phyloP scores from a whole-genome alignment of 1,140 invertebrate genomes.

The Phortica variegata region DNA sequence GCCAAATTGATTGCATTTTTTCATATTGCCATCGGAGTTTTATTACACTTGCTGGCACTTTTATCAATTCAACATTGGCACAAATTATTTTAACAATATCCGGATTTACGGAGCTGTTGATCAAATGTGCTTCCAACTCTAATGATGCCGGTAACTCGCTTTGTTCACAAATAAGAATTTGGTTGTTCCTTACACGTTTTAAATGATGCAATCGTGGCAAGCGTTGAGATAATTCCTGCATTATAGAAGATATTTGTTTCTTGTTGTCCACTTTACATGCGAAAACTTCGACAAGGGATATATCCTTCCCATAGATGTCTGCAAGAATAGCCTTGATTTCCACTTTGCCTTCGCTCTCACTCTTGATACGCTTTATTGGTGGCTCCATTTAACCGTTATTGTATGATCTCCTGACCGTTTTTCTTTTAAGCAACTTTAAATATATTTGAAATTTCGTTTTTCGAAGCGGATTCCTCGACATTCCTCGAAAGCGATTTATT shows the following conservation, averaged over 20 bases:
- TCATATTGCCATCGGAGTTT: constrained; percentile 70
- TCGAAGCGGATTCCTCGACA: too few species aligned
- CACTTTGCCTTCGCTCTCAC: constrained; percentile 7
- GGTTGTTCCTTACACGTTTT: constrained; percentile 69
- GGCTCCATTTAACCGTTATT: too few species aligned
- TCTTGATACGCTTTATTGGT: constrained; percentile 20
- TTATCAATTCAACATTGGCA: constrained; percentile 60
- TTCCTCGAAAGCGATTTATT: too few species aligned
- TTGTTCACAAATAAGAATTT: constrained; percentile 63
- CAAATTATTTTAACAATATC: constrained; percentile 26
- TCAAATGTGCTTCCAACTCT: constrained; percentile 18
- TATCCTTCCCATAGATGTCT: constrained; percentile 59
- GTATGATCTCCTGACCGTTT: too few species aligned
- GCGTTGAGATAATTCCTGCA: constrained; percentile 62
- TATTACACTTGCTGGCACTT: constrained; percentile 66
- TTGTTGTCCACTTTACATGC: constrained; percentile 63
- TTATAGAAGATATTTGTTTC: constrained; percentile 66
- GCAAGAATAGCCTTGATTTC: constrained; percentile 59
- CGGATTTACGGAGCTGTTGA: constrained; percentile 18
- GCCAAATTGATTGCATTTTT: constrained; percentile 69
- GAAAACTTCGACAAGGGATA: constrained; percentile 62
- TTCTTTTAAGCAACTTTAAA: too few species aligned
- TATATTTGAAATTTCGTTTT: too few species aligned
- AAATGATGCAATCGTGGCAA: constrained; percentile 69
- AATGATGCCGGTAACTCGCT: constrained; percentile 24